phyloP scores from a whole-genome alignment of 2,888 invertebrate genomes.

The Ochropleura leucogaster region DNA sequence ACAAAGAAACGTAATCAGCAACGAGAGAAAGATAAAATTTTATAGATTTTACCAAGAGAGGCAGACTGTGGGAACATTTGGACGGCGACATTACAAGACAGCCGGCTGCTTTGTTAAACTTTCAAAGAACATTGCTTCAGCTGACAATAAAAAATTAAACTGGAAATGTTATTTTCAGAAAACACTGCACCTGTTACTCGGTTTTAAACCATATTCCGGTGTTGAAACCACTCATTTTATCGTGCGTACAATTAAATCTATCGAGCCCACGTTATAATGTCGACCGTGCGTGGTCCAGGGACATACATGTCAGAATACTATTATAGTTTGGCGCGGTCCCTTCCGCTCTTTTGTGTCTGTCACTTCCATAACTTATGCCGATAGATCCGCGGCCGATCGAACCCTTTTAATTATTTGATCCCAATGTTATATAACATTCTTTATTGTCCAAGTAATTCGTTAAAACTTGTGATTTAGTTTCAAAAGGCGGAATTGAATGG shows the following conservation, averaged over 20 bases:
- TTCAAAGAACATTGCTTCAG: slow-evolving; percentile 35
- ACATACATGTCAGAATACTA: slow-evolving; percentile 48
- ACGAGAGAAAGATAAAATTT: slow-evolving; percentile 58
- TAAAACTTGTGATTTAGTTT: slow-evolving; percentile 87
- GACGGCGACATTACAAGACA: slow-evolving; percentile 38
- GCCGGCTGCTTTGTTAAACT: slow-evolving; percentile 50
- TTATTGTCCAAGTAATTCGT: slow-evolving; percentile 85
- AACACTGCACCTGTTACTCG: slow-evolving; percentile 48
- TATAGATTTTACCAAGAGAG: slow-evolving; percentile 54
- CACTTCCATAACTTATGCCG: slow-evolving; percentile 36
- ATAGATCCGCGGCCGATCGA: slow-evolving; percentile 49
- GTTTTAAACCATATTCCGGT: slow-evolving; percentile 35
- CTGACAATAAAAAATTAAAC: slow-evolving; percentile 44
- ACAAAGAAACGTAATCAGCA: slow-evolving; percentile 59
- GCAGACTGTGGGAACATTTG: slow-evolving; percentile 54
- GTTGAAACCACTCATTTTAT: slow-evolving; percentile 23
- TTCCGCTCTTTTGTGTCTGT: slow-evolving; percentile 34
- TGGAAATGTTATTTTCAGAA: slow-evolving; percentile 35
- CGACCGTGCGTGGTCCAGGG: slow-evolving; percentile 25
- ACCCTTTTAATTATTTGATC: slow-evolving; percentile 68
- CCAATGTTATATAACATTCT: slow-evolving; percentile 78
- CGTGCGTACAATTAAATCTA: slow-evolving; percentile 38
- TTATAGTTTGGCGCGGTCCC: slow-evolving; percentile 43
- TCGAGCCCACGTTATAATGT: slow-evolving; percentile 12
- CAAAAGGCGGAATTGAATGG: slow-evolving; percentile 86